Conservation (phyloP, 2,797 vertebrate species). For the Poecilia velifera region DNA sequence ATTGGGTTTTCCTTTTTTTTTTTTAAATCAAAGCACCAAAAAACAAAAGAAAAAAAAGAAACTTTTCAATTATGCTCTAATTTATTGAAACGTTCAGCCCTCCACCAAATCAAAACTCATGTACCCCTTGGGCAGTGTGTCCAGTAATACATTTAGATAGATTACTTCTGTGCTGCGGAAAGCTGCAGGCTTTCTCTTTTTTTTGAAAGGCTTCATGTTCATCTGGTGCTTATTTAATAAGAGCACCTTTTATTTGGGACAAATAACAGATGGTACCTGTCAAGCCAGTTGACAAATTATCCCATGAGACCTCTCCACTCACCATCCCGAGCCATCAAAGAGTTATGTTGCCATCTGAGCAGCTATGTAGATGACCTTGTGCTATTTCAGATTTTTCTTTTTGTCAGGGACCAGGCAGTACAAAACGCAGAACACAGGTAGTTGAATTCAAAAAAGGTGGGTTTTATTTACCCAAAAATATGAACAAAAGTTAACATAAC, state of each 20-base stretch:
- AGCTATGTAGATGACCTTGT: conserved; percentile 1
- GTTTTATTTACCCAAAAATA: too few relatives aligned
- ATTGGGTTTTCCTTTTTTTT: neutral
- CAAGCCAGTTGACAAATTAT: conserved; percentile 4
- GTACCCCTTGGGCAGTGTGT: neutral
- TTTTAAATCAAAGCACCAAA: neutral
- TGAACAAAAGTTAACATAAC: too few relatives aligned
- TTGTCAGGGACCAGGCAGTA: too few relatives aligned
- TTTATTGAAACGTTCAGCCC: neutral
- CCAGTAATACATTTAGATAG: neutral
- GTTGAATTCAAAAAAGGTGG: too few relatives aligned
- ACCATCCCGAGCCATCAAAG: neutral
- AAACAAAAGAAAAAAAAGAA: neutral
- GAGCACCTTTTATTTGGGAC: neutral
- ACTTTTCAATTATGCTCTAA: neutral
- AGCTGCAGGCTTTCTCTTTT: neutral
- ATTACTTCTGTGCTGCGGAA: neutral
- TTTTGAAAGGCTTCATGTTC: neutral
- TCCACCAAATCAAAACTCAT: neutral
- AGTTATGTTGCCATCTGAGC: neutral
- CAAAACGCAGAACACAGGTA: too few relatives aligned
- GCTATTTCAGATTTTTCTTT: neutral
- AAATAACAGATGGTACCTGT: conserved; percentile 14
- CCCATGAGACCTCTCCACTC: neutral
- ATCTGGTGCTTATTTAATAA: neutral